A percentile compares a stretch with the other conserved stretches of the same genome.
Conservation (phyloP, 2,888 invertebrate genomes). For the Luffia ferchaultella region DNA sequence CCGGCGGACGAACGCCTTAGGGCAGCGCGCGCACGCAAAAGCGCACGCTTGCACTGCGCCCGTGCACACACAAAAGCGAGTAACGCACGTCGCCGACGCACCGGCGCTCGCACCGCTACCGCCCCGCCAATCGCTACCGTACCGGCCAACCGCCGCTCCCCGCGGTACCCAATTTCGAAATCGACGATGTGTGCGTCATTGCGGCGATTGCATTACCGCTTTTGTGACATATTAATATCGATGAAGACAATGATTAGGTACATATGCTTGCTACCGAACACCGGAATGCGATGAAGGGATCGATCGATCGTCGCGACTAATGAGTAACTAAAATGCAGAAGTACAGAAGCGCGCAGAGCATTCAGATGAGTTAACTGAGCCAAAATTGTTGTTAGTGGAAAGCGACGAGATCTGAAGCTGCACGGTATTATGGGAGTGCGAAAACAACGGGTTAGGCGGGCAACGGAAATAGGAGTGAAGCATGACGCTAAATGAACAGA, state of each 20-base stretch:
- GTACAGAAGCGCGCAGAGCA: slow-evolving; percentile 46
- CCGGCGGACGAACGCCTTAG: slow-evolving; percentile 57
- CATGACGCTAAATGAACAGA: slow-evolving; percentile 53
- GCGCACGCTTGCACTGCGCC: slow-evolving; percentile 56
- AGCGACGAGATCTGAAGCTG: slow-evolving; percentile 57
- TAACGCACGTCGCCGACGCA: slow-evolving; percentile 63
- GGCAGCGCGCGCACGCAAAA: slow-evolving; percentile 55
- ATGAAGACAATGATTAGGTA: slow-evolving; percentile 50
- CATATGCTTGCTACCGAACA: slow-evolving; percentile 29
- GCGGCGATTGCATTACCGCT: slow-evolving; percentile 66
- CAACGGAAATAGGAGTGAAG: slow-evolving; percentile 58
- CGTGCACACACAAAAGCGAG: slow-evolving; percentile 67
- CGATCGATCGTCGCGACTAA: slow-evolving; percentile 35
- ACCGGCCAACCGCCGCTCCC: slow-evolving; percentile 18
- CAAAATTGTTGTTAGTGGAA: slow-evolving; percentile 57
- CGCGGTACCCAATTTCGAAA: slow-evolving; percentile 28
- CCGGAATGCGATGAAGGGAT: slow-evolving; percentile 28
- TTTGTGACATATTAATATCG: slow-evolving; percentile 63
- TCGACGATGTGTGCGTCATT: slow-evolving; percentile 34
- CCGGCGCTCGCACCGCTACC: slow-evolving; percentile 37
- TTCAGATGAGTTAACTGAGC: slow-evolving; percentile 33
- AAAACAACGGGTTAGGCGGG: slow-evolving; percentile 56
- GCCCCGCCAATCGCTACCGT: slow-evolving; percentile 16
- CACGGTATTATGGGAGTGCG: slow-evolving; percentile 35
- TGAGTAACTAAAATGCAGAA: slow-evolving; percentile 46